Evolutionary conservation across 1,140 invertebrate genomes (phyloP).

Genomic region (Hylyphantes graminicola): DNA sequence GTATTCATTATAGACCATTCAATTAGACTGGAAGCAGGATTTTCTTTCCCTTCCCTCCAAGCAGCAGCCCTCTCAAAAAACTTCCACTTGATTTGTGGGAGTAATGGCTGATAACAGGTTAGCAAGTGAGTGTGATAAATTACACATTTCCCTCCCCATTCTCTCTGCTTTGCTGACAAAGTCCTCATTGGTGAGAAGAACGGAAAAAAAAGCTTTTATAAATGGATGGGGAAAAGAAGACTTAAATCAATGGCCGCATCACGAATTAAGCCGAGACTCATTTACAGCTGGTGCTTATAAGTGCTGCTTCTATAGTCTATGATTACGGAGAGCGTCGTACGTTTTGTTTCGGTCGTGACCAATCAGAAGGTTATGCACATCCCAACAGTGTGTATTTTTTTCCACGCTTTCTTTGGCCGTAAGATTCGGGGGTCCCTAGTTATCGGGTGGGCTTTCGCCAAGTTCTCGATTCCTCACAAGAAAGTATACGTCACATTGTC

Average conservation of each 20-base stretch:
- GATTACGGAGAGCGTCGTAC: no score
- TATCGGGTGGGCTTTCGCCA: no score
- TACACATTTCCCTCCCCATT: neutral
- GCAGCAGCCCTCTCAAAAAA: neutral
- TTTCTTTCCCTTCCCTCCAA: neutral
- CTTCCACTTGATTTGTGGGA: constrained; percentile 35
- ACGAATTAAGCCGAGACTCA: constrained; percentile 42
- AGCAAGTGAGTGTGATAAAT: constrained; percentile 26
- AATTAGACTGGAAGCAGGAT: constrained; percentile 4
- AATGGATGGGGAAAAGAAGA: constrained; percentile 3
- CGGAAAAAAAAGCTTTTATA: neutral
- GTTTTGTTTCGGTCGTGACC: constrained; percentile 29
- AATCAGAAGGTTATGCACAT: neutral
- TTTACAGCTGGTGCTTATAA: constrained; percentile 26
- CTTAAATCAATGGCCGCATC: constrained; percentile 46
- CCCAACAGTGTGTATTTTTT: no score
- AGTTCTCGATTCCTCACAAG: no score
- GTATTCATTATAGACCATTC: constrained; percentile 50
- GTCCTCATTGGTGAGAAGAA: constrained; percentile 20
- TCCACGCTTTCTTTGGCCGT: no score
- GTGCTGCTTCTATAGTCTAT: no score
- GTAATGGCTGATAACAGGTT: constrained; percentile 54
- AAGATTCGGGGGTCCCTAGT: no score
- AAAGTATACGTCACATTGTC: no score
- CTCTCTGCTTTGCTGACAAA: constrained; percentile 38